These are phyloP conservation scores for Sialia sialis DNA, from an alignment of 2,113 vertebrate genomes.

Conservation along the genomic window DNA sequence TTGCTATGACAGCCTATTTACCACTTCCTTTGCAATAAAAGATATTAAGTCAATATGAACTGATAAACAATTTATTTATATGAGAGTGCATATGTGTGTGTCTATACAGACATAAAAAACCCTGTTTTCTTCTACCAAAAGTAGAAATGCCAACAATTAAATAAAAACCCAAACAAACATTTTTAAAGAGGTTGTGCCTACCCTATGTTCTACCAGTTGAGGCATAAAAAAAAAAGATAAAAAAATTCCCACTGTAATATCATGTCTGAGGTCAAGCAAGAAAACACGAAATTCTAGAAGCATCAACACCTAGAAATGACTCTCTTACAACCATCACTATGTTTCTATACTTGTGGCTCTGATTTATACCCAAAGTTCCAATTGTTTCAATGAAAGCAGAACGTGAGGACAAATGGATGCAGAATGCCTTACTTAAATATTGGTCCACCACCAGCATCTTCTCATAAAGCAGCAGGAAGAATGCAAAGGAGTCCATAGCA, in stretches of 20 bases:
- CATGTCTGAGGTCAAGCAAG: background rate
- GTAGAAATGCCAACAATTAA: background rate
- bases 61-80: background rate
- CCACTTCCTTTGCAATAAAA: conserved; percentile 8
- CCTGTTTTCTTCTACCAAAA: background rate
- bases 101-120: background rate
- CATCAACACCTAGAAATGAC: background rate
- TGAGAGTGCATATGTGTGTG: background rate
- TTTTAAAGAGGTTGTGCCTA: background rate
- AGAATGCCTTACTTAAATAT: background rate
- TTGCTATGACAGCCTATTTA: conserved; percentile 20
- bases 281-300: background rate
- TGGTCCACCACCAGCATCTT: background rate
- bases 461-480: background rate
- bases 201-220: background rate
- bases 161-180: background rate
- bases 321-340: background rate
- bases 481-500: background rate
- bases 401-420: background rate
- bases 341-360: fast-evolving
- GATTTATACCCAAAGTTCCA: background rate
- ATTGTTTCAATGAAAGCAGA: background rate
- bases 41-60: background rate
- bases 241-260: background rate
- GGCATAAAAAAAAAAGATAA: background rate